Evolutionary conservation across 2,888 invertebrate species (phyloP), one percentile per base, ranked within the genome.

Genomic region (Orchesella flavescens): DNA sequence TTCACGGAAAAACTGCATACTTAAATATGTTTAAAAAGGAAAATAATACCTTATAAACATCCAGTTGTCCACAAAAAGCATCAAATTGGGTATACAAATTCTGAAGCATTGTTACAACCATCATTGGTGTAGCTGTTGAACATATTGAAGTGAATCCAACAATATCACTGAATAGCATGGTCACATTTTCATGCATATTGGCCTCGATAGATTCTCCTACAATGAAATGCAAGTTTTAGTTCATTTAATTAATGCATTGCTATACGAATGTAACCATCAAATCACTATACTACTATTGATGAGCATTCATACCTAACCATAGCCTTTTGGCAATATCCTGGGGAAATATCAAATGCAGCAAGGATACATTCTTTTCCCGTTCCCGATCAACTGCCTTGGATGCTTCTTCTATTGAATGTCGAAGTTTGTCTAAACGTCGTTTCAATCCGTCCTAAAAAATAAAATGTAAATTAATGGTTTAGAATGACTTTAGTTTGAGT

Each of bases 131-230:
- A 21, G 97, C 96, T 0, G 96, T 95, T 0, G 97, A 96, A 89
- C 98, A 98, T 89, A 98, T 98, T 49, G 96, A 96, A 0, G 97
- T 98, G 90, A 98, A 98, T 21, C 97, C 97, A 0, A 98, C 97
- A 77, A 98, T 97, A 89, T 98, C 97, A 89, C 97, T 97, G 91
- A 98, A 98, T 66, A 98, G 91, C 95, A 97, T 97, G 0, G 97
- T 97, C 74, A 97, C 97, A 90, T 97, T 94, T 88, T 97, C 95
- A 90, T 97, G 96, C 65, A 95, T 96, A 90, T 96, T 95, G 0
- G 97, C 97, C 90, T 97, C 96, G 79, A 98, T 97, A 75, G 94
- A 93, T 90, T 97, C 95, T 84, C 97, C 96, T 90, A 87, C 12
- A 86, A 4, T 34, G 34, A n/a, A n/a, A 75, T 21, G 63, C 78